phyloP scores from a whole-genome alignment of 2,888 invertebrate genomes.

The Apamea monoglypha region DNA sequence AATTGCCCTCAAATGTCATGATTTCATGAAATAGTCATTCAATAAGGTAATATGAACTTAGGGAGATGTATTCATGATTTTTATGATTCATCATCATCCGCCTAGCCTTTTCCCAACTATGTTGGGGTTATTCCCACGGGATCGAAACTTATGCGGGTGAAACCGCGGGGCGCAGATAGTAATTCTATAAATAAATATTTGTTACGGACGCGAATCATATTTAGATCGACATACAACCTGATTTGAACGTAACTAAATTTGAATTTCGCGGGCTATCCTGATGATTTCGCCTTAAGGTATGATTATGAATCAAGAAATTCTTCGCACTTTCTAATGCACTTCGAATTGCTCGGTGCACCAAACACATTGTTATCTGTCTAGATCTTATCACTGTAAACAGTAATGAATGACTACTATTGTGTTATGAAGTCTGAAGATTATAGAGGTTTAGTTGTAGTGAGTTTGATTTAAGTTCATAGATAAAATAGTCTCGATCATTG shows the following conservation, averaged over 20 bases:
- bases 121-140: too few relatives aligned
- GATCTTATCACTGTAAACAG: conserved; percentile 39
- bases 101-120: too few relatives aligned
- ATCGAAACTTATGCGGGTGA: too few relatives aligned
- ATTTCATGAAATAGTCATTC: too few relatives aligned
- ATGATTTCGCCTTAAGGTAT: background rate
- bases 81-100: too few relatives aligned
- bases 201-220: too few relatives aligned
- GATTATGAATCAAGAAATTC: background rate
- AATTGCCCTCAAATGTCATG: too few relatives aligned
- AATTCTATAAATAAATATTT: too few relatives aligned
- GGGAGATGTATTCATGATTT: too few relatives aligned
- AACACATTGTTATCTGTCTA: conserved; percentile 18
- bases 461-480: conserved; percentile 16
- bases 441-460: conserved; percentile 7
- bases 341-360: background rate
- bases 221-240: too few relatives aligned
- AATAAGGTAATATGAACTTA: too few relatives aligned
- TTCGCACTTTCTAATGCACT: background rate
- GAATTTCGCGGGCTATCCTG: background rate
- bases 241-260: background rate
- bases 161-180: too few relatives aligned
- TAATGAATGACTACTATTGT: conserved; percentile 24
- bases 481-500: conserved; percentile 3
- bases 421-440: conserved; percentile 29